These are phyloP conservation scores for Andrena haemorrhoa DNA, from an alignment of 2,888 invertebrate species.

Conservation along the genomic window DNA sequence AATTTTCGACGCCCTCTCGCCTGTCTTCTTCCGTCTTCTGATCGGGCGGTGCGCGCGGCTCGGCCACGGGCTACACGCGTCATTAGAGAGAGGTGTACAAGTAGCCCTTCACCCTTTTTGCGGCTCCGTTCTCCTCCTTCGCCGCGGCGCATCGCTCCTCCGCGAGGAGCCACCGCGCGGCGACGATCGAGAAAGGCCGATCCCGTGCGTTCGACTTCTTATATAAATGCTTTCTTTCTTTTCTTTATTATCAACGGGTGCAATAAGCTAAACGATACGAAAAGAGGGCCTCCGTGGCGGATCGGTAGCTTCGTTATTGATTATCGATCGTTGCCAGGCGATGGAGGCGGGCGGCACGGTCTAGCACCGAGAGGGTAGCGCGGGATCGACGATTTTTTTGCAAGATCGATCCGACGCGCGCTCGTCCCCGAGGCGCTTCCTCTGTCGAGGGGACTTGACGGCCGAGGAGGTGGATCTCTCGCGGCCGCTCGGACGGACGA, in stretches of 20 bases:
- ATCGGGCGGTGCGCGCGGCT: neutral
- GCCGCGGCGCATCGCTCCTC: neutral
- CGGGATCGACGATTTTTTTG: slow-evolving; percentile 25
- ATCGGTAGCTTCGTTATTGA: slow-evolving; percentile 39
- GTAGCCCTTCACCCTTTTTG: neutral
- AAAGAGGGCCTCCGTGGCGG: neutral
- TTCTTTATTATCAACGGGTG: slow-evolving; percentile 29
- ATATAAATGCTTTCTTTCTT: neutral
- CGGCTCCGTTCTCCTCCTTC: slow-evolving; percentile 26
- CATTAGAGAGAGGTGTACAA: neutral
- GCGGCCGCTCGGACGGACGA: neutral
- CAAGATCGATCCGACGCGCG: slow-evolving; percentile 2
- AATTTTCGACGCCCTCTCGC: slow-evolving; percentile 8
- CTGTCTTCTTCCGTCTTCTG: slow-evolving; percentile 10
- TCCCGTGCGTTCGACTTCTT: neutral
- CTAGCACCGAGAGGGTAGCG: neutral
- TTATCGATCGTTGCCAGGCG: slow-evolving; percentile 6
- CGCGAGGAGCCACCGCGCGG: neutral
- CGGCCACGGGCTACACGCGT: neutral
- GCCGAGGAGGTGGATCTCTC: slow-evolving; percentile 8
- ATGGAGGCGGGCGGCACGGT: slow-evolving; percentile 12
- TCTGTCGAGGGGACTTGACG: neutral
- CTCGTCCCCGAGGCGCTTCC: neutral
- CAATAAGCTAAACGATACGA: slow-evolving; percentile 48
- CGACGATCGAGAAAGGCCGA: slow-evolving; percentile 12